phyloP scores from a whole-genome alignment of 2,888 invertebrate species.

The Agrenia bidenticulata region DNA sequence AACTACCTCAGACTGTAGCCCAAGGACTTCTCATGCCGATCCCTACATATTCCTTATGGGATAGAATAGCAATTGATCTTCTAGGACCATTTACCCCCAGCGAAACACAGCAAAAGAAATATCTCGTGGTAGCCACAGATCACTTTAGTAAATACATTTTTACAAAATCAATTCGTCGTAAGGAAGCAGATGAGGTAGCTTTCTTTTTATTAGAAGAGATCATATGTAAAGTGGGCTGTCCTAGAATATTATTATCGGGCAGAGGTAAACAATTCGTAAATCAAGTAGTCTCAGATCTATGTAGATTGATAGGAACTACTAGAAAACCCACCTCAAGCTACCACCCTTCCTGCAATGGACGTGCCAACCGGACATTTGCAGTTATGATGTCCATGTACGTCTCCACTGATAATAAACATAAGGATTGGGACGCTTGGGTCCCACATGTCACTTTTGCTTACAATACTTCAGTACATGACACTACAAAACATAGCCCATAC shows the following conservation, averaged over 20 bases:
- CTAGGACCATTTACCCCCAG: conserved; percentile 29
- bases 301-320: conserved; percentile 23
- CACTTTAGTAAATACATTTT: conserved; percentile 32
- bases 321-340: conserved; percentile 37
- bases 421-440: conserved; percentile 42
- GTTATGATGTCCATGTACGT: conserved; percentile 45
- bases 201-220: conserved; percentile 32
- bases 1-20: conserved; percentile 9
- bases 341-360: conserved; percentile 40
- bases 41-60: conserved; percentile 22
- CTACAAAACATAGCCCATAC: conserved; percentile 39
- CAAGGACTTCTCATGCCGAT: conserved; percentile 32
- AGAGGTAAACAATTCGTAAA: conserved; percentile 31
- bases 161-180: conserved; percentile 19
- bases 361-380: conserved; percentile 41
- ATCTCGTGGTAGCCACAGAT: conserved; percentile 31
- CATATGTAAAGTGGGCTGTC: conserved; percentile 31
- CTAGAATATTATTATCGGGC: conserved; percentile 31
- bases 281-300: conserved; percentile 5
- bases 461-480: conserved; percentile 34
- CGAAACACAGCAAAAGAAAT: conserved; percentile 10
- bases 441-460: conserved; percentile 38
- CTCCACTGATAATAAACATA: conserved; percentile 26
- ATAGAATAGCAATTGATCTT: conserved; percentile 33
- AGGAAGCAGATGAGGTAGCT: conserved; percentile 31